Evolutionary conservation across 2,888 invertebrate species (phyloP).

Genomic region (Dasypolia templi): DNA sequence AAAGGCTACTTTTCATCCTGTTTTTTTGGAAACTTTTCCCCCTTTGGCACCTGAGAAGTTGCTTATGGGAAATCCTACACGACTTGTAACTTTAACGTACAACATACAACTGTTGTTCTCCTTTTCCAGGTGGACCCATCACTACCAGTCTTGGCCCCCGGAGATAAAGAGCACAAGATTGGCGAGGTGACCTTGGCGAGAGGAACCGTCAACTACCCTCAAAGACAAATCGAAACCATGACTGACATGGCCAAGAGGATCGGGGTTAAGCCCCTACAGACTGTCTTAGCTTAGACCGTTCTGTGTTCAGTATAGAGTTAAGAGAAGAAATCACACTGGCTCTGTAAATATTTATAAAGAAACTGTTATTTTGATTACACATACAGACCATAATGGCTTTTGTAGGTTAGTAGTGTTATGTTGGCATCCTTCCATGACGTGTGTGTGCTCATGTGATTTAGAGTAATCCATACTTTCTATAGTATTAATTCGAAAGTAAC

Average conservation of each 20-base stretch:
- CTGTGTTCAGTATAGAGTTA: not conserved
- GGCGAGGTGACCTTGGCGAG: constrained; percentile 92
- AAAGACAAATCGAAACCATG: constrained; percentile 93
- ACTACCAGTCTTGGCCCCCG: constrained; percentile 94
- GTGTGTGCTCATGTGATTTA: not conserved
- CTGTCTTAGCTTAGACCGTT: constrained; percentile 12
- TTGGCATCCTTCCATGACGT: not conserved
- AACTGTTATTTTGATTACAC: not conserved
- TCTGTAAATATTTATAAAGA: not conserved
- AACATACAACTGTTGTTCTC: not conserved
- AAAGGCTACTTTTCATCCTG: too few species aligned
- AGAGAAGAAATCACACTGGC: too few species aligned
- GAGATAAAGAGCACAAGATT: constrained; percentile 95
- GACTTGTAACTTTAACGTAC: not conserved
- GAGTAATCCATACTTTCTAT: too few species aligned
- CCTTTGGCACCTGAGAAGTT: not conserved
- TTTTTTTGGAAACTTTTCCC: not conserved
- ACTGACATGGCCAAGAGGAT: constrained; percentile 89
- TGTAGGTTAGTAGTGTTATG: not conserved
- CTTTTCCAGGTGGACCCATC: constrained; percentile 90
- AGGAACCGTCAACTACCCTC: constrained; percentile 95
- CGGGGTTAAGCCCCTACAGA: constrained; percentile 85
- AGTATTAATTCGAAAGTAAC: too few species aligned
- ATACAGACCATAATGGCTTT: not conserved
- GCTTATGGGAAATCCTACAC: not conserved